phyloP scores from a whole-genome alignment of 1,140 invertebrate genomes.

The Bacillus rossius region DNA sequence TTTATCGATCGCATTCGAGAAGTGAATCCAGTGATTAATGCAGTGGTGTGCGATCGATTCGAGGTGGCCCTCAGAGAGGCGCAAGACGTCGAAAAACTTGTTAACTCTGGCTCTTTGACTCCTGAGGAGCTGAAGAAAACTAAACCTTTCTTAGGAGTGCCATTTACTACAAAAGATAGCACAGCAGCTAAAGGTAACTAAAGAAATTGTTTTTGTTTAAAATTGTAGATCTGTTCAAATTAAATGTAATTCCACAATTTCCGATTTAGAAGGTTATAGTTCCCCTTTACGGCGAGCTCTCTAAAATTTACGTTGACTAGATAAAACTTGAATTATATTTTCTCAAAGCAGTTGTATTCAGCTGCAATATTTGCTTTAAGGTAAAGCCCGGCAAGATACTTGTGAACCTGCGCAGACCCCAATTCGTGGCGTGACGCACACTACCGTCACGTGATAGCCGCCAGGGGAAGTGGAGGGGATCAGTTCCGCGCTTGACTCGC shows the following conservation, averaged over 20 bases:
- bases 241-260: neutral
- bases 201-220: neutral
- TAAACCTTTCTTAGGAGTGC: constrained; percentile 55
- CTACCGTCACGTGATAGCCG: too few relatives aligned
- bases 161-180: constrained; percentile 74
- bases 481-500: too few relatives aligned
- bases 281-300: neutral
- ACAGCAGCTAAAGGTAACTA: constrained; percentile 49
- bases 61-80: constrained; percentile 47
- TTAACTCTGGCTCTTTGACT: constrained; percentile 31
- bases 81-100: constrained; percentile 33
- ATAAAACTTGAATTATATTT: neutral
- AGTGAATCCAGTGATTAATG: constrained; percentile 74
- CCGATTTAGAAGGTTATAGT: neutral
- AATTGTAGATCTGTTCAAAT: neutral
- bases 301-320: neutral
- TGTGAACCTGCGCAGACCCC: too few relatives aligned
- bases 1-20: constrained; percentile 74
- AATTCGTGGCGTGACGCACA: too few relatives aligned
- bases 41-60: constrained; percentile 73
- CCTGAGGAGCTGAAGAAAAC: constrained; percentile 30
- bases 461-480: too few relatives aligned
- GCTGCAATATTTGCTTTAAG: neutral
- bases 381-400: too few relatives aligned
- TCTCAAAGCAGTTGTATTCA: neutral